Percentiles rank a stretch among this genome's conserved stretches.
phyloP scores from a whole-genome alignment of 2,113 vertebrate species.

The Nycticorax nycticorax region DNA sequence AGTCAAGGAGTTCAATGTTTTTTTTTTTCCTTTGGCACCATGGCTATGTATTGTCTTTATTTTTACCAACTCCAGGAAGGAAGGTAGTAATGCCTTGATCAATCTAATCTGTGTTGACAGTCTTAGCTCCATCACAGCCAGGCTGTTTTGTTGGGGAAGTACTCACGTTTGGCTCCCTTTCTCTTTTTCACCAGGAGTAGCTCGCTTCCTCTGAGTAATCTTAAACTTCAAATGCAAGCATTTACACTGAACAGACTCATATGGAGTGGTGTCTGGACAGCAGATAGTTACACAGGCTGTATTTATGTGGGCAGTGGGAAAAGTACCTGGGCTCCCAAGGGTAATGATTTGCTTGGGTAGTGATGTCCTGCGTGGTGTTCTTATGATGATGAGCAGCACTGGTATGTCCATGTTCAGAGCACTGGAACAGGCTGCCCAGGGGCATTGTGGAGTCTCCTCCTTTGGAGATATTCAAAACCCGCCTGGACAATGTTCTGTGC shows the following conservation, averaged over 20 bases:
- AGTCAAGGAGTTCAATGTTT: background rate
- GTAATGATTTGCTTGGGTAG: background rate
- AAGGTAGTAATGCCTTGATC: background rate
- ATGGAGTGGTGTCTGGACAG: background rate
- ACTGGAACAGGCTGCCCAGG: too few species aligned
- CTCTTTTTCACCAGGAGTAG: background rate
- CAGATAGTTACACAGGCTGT: background rate
- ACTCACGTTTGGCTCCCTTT: background rate
- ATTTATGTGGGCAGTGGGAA: background rate
- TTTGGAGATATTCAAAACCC: too few species aligned
- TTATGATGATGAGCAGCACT: too few species aligned
- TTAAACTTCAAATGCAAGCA: background rate
- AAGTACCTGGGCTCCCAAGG: too few species aligned
- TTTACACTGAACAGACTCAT: too few species aligned
- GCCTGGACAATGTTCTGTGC: too few species aligned
- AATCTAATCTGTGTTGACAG: background rate
- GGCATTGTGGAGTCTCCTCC: too few species aligned
- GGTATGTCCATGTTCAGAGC: too few species aligned
- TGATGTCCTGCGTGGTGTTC: fast-evolving
- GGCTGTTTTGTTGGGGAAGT: background rate
- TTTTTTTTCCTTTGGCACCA: background rate
- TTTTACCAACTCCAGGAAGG: background rate
- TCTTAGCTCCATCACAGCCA: background rate
- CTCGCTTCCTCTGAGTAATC: background rate
- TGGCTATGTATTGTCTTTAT: too few species aligned